A percentile compares a stretch with the other conserved stretches of the same genome.
phyloP scores from a whole-genome alignment of 2,797 vertebrate species.

The Halcyon chelicuti region DNA sequence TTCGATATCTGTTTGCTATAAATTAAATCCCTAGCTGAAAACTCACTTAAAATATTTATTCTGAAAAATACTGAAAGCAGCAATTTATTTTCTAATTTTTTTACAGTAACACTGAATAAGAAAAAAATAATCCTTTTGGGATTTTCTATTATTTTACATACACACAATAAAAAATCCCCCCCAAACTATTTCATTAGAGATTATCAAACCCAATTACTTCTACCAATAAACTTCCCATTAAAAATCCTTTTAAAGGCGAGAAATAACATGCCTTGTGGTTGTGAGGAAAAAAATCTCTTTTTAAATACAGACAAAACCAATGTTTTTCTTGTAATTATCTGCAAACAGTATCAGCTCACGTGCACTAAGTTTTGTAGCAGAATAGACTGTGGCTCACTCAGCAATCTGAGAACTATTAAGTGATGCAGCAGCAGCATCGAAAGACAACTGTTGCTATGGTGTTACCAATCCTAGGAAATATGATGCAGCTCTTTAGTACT shows the following conservation, averaged over 20 bases:
- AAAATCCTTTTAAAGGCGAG: neutral
- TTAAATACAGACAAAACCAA: neutral
- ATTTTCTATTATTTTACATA: neutral
- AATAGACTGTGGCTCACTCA: neutral
- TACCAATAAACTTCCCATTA: neutral
- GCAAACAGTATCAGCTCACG: neutral
- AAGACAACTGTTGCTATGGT: conserved; percentile 58
- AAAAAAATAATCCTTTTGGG: neutral
- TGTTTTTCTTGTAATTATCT: neutral
- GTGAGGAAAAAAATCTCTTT: neutral
- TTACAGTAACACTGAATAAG: neutral
- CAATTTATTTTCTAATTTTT: neutral
- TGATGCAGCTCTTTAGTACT: neutral
- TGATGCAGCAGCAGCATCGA: neutral
- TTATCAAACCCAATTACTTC: neutral
- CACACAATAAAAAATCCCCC: neutral
- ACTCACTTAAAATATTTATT: neutral
- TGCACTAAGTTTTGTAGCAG: neutral
- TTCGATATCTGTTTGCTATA: neutral
- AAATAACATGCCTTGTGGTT: neutral
- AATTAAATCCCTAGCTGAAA: neutral
- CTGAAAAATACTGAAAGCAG: neutral
- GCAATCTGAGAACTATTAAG: neutral
- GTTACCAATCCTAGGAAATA: conserved; percentile 4
- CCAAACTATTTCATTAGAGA: neutral